Conservation (phyloP, 2,888 invertebrate species). For the Agapetus fuscipes region DNA sequence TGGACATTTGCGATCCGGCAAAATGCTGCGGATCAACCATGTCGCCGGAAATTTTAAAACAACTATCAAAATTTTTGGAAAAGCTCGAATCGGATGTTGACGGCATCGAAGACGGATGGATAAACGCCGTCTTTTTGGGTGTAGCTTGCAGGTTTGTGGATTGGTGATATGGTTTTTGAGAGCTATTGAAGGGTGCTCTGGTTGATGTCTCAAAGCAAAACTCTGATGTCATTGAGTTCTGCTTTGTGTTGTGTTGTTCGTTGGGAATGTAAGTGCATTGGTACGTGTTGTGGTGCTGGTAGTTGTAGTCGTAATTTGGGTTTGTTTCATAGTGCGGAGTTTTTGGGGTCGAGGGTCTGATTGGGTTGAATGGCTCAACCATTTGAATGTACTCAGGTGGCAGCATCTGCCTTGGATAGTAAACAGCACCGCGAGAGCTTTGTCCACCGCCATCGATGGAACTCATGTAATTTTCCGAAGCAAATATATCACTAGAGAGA, state of each 20-base stretch:
- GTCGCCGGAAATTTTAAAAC: neutral
- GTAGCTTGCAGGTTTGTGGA: neutral
- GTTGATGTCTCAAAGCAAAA: neutral
- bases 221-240: neutral
- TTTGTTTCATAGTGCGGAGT: neutral
- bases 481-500: conserved; percentile 1
- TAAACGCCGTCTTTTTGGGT: neutral
- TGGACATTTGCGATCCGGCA: neutral
- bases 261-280: neutral
- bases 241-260: neutral
- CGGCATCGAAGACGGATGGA: neutral
- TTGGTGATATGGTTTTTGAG: too few relatives aligned
- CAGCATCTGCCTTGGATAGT: neutral
- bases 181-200: neutral
- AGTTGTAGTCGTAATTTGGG: neutral
- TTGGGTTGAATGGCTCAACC: neutral
- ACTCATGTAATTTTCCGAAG: neutral
- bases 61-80: neutral
- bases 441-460: neutral
- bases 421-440: neutral
- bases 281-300: neutral
- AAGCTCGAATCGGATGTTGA: neutral
- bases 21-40: neutral
- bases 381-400: neutral
- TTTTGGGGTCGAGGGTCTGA: neutral